Percentiles rank a stretch among this genome's conserved stretches.
Evolutionary conservation across 2,797 vertebrate genomes (phyloP).

Genomic region (Huso huso): DNA sequence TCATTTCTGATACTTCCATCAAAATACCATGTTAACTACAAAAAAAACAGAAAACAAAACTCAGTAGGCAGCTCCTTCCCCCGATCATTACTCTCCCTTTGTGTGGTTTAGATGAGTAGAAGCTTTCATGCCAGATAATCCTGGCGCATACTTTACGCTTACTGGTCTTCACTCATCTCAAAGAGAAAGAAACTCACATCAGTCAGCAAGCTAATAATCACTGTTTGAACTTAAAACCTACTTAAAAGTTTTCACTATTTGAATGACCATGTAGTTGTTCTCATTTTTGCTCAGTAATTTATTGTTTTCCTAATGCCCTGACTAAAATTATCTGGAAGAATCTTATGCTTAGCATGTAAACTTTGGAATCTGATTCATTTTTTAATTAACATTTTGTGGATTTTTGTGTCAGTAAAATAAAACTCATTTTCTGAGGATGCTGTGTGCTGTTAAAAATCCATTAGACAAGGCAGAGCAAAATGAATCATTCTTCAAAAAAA

Average conservation of each 20-base stretch:
- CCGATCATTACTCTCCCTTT: conserved; percentile 36
- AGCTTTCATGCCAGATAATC: conserved; percentile 43
- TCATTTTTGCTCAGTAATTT: neutral
- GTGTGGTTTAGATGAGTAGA: conserved; percentile 47
- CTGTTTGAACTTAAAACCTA: neutral
- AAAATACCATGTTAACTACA: neutral
- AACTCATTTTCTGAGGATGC: neutral
- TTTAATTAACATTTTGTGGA: conserved; percentile 9
- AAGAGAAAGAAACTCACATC: conserved; percentile 48
- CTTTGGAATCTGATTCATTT: neutral
- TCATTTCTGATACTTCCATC: neutral
- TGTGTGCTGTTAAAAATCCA: neutral
- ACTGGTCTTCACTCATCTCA: conserved; percentile 35
- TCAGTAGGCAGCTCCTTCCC: conserved; percentile 25
- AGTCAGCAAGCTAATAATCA: conserved; percentile 18
- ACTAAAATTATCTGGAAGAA: neutral
- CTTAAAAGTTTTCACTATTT: neutral
- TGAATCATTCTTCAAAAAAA: conserved; percentile 7
- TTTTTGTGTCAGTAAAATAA: neutral
- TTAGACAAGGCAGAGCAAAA: conserved; percentile 8
- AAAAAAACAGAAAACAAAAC: neutral
- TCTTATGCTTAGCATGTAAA: neutral
- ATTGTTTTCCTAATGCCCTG: neutral
- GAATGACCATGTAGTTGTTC: neutral
- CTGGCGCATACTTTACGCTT: conserved; percentile 38